phyloP scores from a whole-genome alignment of 2,888 invertebrate genomes.

The Zygogramma bicolorata region DNA sequence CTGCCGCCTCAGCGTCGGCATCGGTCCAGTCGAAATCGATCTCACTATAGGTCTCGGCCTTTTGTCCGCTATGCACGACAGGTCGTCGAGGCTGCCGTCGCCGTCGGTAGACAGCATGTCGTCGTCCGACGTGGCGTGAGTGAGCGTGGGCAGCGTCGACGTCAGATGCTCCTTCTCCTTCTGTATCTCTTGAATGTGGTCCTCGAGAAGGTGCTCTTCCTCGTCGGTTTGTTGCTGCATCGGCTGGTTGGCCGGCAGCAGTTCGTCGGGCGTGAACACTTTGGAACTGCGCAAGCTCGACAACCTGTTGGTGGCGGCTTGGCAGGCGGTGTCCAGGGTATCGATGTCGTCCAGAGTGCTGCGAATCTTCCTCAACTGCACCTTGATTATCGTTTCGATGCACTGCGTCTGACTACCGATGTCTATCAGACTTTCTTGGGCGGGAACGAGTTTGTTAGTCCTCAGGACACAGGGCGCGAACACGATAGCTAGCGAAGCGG shows the following conservation, averaged over 20 bases:
- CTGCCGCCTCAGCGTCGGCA: constrained; percentile 64
- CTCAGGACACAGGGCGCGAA: constrained; percentile 95
- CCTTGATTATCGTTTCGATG: constrained; percentile 90
- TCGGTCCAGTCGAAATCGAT: constrained; percentile 63
- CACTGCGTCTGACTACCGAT: constrained; percentile 89
- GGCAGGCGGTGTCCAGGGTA: constrained; percentile 87
- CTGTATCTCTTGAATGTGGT: constrained; percentile 84
- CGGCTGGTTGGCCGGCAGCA: constrained; percentile 61
- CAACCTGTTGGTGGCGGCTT: constrained; percentile 85
- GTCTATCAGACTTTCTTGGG: constrained; percentile 92
- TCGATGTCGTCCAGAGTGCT: constrained; percentile 90
- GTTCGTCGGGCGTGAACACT: constrained; percentile 74
- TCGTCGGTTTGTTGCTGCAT: constrained; percentile 68
- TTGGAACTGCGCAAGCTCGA: constrained; percentile 82
- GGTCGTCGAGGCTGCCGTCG: constrained; percentile 80
- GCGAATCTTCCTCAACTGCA: constrained; percentile 87
- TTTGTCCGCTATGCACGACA: constrained; percentile 62
- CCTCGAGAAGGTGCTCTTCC: constrained; percentile 81
- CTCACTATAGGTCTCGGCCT: constrained; percentile 58
- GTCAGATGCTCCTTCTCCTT: constrained; percentile 86
- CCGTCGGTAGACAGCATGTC: constrained; percentile 85
- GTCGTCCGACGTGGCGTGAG: constrained; percentile 88
- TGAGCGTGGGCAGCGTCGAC: constrained; percentile 82
- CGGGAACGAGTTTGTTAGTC: constrained; percentile 87
- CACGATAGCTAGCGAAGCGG: constrained; percentile 91